A percentile compares a stretch with the other conserved stretches of the same genome.
phyloP scores from a whole-genome alignment of 2,113 vertebrate genomes.

The Labeo rohita region DNA sequence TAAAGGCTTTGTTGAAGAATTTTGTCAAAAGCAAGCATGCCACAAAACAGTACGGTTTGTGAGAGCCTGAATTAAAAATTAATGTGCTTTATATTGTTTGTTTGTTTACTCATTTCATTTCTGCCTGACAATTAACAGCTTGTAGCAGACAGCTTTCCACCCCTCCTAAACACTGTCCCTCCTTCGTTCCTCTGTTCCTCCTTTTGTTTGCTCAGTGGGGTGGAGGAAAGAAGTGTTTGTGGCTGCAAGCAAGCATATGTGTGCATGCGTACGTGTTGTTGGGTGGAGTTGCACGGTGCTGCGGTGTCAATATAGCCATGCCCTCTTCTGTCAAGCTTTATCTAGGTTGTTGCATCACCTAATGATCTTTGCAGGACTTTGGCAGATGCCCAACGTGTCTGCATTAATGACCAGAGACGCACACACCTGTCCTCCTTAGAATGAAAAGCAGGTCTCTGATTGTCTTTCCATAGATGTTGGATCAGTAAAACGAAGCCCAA shows the following conservation, averaged over 20 bases:
- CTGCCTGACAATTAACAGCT: slow-evolving; percentile 59
- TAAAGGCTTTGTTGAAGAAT: slow-evolving; percentile 39
- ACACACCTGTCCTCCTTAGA: not conserved
- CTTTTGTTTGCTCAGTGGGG: slow-evolving; percentile 58
- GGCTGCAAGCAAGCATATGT: slow-evolving; percentile 43
- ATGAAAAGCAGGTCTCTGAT: not conserved
- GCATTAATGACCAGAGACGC: slow-evolving; percentile 40
- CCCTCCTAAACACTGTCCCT: not conserved
- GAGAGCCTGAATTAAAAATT: slow-evolving; percentile 45
- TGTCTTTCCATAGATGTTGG: not conserved
- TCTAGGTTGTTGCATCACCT: slow-evolving; percentile 26
- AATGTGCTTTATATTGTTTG: slow-evolving; percentile 33
- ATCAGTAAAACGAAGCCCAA: not conserved
- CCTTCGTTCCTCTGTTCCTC: slow-evolving; percentile 34
- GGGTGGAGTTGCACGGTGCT: slow-evolving; percentile 32
- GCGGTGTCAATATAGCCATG: slow-evolving; percentile 24
- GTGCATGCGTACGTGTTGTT: slow-evolving; percentile 51
- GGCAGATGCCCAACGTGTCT: slow-evolving; percentile 46
- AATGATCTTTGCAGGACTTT: slow-evolving; percentile 47
- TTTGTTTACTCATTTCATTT: slow-evolving; percentile 31
- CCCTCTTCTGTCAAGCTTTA: slow-evolving; percentile 43
- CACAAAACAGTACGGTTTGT: slow-evolving; percentile 28
- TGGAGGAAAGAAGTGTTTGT: slow-evolving; percentile 48
- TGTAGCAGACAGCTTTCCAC: slow-evolving; percentile 31
- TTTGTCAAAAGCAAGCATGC: slow-evolving; percentile 21